Evolutionary conservation across 2,888 invertebrate species (phyloP).

Genomic region (Scaptodrosophila latifasciaeformis): DNA sequence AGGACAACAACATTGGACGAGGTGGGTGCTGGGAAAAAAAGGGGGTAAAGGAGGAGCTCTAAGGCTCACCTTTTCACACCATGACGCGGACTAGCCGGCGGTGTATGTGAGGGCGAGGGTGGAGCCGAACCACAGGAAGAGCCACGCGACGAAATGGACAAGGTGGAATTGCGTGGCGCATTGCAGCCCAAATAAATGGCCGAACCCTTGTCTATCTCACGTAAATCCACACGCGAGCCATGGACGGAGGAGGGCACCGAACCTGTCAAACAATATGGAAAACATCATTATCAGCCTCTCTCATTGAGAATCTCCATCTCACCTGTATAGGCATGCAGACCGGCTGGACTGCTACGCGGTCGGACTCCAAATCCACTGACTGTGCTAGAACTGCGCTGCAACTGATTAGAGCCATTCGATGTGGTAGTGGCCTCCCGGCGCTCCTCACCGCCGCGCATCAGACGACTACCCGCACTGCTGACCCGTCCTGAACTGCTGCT

Average conservation of each 20-base stretch:
- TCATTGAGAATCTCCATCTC: slow-evolving; percentile 30
- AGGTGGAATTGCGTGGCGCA: slow-evolving; percentile 69
- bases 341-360: slow-evolving; percentile 86
- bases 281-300: background rate
- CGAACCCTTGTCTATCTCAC: slow-evolving; percentile 78
- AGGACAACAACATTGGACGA: too few species aligned
- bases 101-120: slow-evolving; percentile 85
- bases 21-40: too few species aligned
- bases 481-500: slow-evolving; percentile 39
- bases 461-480: slow-evolving; percentile 54
- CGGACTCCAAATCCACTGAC: slow-evolving; percentile 76
- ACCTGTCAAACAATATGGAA: slow-evolving; percentile 72
- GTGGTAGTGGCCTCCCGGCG: background rate
- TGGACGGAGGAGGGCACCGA: slow-evolving; percentile 85
- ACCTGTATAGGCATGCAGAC: slow-evolving; percentile 85
- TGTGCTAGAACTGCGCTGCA: slow-evolving; percentile 74
- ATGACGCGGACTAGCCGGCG: slow-evolving; percentile 85
- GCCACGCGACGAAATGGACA: slow-evolving; percentile 76
- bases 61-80: slow-evolving; percentile 76
- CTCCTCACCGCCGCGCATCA: slow-evolving; percentile 18
- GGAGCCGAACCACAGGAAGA: slow-evolving; percentile 82
- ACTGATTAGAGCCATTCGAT: slow-evolving; percentile 25
- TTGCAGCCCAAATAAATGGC: slow-evolving; percentile 79
- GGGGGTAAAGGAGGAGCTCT: background rate
- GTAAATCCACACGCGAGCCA: slow-evolving; percentile 82